Base-by-base conservation (phyloP, 2,797 vertebrate genomes). In the Syncerus caffer region DNA sequence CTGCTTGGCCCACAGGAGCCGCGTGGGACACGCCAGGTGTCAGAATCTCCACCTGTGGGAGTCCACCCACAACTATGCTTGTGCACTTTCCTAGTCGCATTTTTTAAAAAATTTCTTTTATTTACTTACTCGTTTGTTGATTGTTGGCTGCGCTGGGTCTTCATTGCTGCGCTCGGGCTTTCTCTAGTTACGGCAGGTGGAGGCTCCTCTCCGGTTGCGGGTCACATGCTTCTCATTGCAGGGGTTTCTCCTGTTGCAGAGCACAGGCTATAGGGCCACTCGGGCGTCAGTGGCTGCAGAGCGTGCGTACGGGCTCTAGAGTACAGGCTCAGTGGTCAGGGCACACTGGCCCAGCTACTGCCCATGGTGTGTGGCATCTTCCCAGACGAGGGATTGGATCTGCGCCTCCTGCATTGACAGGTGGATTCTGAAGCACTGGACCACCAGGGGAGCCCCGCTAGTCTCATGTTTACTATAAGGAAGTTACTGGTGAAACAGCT, bases 41-140 rank as follows among this genome's bases (percentile, higher is more conserved):
- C 34, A 82, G 55, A 64, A 45, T 91, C 19, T 7, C 53, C 29
- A 3, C 3, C 60, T 25, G 10, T 25, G 7, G 38, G 23, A 80
- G 19, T 38, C 38, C 6, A 6, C 17, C 3, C 6, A 2, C 38
- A 27, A 25, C 80, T 42, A 0, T 64, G 14, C 13, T 16, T 51
- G 19, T 85, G 7, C 2, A 27, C 7, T 55, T 85, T 34, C 62
- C 27, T 25, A 27, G 15, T 74, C 15, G 76, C 23, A 10, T 71
- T 23, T 38, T 6, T 15, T 4, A 8, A 1, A 27, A 3, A 1
- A 16, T 34, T 64, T 64, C 3, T 31, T 14, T 8, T 58, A 7
- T n/a, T 31, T 13, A 13, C 34, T 71, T 76, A 13, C 0, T 13
- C 3, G 1, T 45, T 8, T 76, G 1, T 76, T 76, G 45, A 14